Evolutionary conservation across 2,888 invertebrate genomes (phyloP), one percentile per base, ranked within the genome.

Genomic region (Melinaea marsaeus): DNA sequence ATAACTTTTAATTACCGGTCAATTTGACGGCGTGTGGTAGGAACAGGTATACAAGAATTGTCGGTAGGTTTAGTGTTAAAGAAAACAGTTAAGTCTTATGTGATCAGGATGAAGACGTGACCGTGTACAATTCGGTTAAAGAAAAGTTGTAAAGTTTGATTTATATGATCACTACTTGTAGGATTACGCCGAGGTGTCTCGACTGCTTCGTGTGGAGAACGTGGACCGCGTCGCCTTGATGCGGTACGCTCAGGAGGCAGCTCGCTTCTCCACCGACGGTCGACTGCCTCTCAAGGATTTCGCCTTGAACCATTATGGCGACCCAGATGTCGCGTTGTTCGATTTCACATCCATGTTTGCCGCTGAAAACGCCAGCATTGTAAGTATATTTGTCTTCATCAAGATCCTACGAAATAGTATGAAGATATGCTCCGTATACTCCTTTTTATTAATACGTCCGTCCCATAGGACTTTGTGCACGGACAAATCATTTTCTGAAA

Each of bases 301-400:
- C 86, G 99, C 99, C 0, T 95, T 98, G 13, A 99, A 99, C 90
- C 98, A 99, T 87, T 98, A 98, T 81, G 98, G 98, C 0, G 97
- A 98, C 81, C 97, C 98, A 0, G 99, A 99, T 85, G 97, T 99
- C 2, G 98, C 99, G 55, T 96, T 99, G 94, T 99, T 99, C 85
- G 99, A 99, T 88, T 99, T 99, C 83, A 99, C 99, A 0, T 98
- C 98, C 0, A 98, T 99, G 96, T 99, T 97, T 86, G 97, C 98
- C 0, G 98, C 99, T 0, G 98, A 98, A 85, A 97, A 98, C 86
- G 97, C 99, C 6, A 96, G 96, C 72, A 93, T 97, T 77, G 95
- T 98, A 32, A 84, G 65, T 48, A n/a, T 5, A 46, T 45, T 45
- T 6, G 45, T 45, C 22, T 22, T 22, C 22, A 22, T 22, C 22